These are phyloP conservation scores for Orchestia grillus DNA, from an alignment of 1,140 invertebrate genomes.

Conservation along the genomic window DNA sequence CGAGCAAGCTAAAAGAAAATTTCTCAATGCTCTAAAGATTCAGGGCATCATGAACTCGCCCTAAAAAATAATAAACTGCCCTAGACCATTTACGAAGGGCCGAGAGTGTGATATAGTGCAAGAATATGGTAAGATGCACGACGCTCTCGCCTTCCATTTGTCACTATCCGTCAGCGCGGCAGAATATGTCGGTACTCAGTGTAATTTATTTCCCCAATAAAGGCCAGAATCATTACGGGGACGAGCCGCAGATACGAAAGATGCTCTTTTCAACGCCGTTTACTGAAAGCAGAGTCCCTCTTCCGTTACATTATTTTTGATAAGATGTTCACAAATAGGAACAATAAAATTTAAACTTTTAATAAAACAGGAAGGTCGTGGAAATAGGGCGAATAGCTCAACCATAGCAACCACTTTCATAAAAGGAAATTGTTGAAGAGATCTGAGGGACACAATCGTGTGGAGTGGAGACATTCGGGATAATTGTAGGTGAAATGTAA, in stretches of 20 bases:
- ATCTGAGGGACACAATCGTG: too few species aligned
- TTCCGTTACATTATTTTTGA: not conserved
- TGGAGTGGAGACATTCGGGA: too few species aligned
- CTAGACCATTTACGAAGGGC: not conserved
- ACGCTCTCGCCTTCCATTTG: slow-evolving; percentile 9
- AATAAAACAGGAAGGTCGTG: too few species aligned
- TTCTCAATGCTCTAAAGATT: not conserved
- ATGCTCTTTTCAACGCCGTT: not conserved
- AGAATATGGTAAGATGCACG: slow-evolving; percentile 35
- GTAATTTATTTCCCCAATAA: slow-evolving; percentile 36
- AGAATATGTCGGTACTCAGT: slow-evolving; percentile 1
- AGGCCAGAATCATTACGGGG: not conserved
- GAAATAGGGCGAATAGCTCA: too few species aligned
- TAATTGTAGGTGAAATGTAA: too few species aligned
- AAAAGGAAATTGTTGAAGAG: too few species aligned
- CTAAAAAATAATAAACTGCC: not conserved
- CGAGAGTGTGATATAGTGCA: not conserved
- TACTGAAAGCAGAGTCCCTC: not conserved
- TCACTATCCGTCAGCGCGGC: slow-evolving; percentile 7
- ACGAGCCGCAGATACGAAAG: not conserved
- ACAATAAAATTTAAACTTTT: not conserved
- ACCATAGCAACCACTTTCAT: too few species aligned
- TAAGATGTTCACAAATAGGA: not conserved
- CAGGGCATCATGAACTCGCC: not conserved
- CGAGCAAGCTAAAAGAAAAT: slow-evolving; percentile 8